Evolutionary conservation across 2,797 vertebrate species (phyloP).

Genomic region (Oryzias dopingdopingensis): DNA sequence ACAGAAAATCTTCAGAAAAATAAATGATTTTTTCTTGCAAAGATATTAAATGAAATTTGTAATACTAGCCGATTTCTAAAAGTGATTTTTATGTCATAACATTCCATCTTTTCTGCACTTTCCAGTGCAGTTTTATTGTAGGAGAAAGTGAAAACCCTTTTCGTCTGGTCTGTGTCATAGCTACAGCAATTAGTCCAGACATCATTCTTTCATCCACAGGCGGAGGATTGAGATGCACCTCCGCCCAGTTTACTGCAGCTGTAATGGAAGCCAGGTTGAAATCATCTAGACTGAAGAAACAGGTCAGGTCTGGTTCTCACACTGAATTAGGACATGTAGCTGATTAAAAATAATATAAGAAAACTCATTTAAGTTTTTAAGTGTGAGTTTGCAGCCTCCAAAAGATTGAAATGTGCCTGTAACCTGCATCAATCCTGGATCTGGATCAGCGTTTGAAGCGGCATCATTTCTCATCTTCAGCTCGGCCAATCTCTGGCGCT

Average conservation of each 20-base stretch:
- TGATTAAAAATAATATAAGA: not conserved
- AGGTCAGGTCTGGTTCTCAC: slow-evolving; percentile 19
- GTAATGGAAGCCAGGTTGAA: slow-evolving; percentile 62
- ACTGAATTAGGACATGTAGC: slow-evolving; percentile 1
- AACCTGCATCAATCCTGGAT: slow-evolving; percentile 34
- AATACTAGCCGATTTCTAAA: slow-evolving; percentile 6
- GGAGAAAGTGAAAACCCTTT: slow-evolving; percentile 61
- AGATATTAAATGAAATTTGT: slow-evolving; percentile 3
- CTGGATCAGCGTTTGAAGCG: slow-evolving; percentile 46
- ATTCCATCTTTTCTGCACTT: slow-evolving; percentile 33
- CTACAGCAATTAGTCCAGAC: slow-evolving; percentile 60
- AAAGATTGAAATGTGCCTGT: not conserved
- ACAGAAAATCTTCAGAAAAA: not conserved
- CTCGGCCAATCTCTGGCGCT: slow-evolving; percentile 25
- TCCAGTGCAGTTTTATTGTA: slow-evolving; percentile 45
- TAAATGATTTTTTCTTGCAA: not conserved
- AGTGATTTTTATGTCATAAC: slow-evolving; percentile 4
- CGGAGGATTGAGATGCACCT: slow-evolving; percentile 49
- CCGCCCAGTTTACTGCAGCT: slow-evolving; percentile 62
- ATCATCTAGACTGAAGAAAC: slow-evolving; percentile 26
- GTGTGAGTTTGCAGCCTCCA: slow-evolving; percentile 9
- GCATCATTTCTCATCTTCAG: slow-evolving; percentile 52
- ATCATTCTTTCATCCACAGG: slow-evolving; percentile 63
- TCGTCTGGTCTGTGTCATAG: slow-evolving; percentile 70
- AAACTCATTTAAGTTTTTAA: slow-evolving; percentile 5